Conservation (phyloP, 2,888 invertebrate species). For the Leptinotarsa juncta region DNA sequence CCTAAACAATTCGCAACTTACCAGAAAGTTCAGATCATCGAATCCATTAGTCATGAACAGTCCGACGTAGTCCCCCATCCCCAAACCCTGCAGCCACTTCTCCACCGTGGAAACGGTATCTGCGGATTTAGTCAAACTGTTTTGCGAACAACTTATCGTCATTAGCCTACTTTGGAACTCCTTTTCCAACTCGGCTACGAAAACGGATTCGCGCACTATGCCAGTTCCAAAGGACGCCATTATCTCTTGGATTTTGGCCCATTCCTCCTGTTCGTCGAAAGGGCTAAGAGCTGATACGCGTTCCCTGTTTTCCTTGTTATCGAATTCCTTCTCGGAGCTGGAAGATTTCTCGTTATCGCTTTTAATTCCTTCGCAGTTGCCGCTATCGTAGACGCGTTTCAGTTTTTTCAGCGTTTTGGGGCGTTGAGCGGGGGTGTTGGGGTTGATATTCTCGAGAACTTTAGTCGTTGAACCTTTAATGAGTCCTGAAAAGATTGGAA, state of each 20-base stretch:
- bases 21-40: slow-evolving; percentile 92
- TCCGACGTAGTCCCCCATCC: slow-evolving; percentile 86
- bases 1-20: slow-evolving; percentile 68
- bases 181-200: slow-evolving; percentile 82
- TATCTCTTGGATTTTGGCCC: slow-evolving; percentile 96
- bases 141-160: slow-evolving; percentile 73
- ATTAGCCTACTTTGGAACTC: slow-evolving; percentile 82
- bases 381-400: slow-evolving; percentile 77
- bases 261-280: slow-evolving; percentile 94
- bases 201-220: slow-evolving; percentile 80
- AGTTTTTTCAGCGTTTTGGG: slow-evolving; percentile 81
- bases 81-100: slow-evolving; percentile 82
- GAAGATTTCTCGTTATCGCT: slow-evolving; percentile 62
- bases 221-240: slow-evolving; percentile 94
- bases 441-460: slow-evolving; percentile 73
- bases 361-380: slow-evolving; percentile 57
- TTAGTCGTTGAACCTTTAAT: slow-evolving; percentile 80
- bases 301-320: slow-evolving; percentile 64
- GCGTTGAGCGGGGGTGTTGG: slow-evolving; percentile 72
- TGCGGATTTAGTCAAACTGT: slow-evolving; percentile 63
- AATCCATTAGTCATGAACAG: slow-evolving; percentile 87
- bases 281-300: slow-evolving; percentile 80
- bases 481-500: slow-evolving; percentile 70
- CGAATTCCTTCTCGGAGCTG: slow-evolving; percentile 64
- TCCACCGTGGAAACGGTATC: slow-evolving; percentile 76